Base-by-base conservation (phyloP, 1,140 invertebrate genomes). In the Pinna nobilis region DNA sequence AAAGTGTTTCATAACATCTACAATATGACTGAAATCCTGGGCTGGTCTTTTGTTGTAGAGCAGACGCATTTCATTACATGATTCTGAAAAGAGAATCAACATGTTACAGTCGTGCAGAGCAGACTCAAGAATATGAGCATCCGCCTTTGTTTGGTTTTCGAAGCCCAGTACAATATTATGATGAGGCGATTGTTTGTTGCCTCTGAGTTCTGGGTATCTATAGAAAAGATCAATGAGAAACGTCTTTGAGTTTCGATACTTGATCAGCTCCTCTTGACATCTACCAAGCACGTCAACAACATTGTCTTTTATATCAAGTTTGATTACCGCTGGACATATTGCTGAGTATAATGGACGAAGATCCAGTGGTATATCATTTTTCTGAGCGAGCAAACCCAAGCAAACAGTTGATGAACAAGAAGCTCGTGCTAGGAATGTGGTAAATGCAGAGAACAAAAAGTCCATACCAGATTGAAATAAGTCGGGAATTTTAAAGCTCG, bases 131-230 rank as follows among this genome's bases (percentile, higher is more conserved):
- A 61, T 20, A 3, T 33, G 25, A 1, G 50, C 47, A 1, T 53
- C 35, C 4, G 57, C 37, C 13, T 18, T 44, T 1, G 37, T 32
- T 11, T 67, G 37, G 1, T 25, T 35, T 11, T 33, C 13, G 23
- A 18, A 44, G 47, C 73, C 78, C 3, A 80, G 61, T 20, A 80
- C 81, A 20, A 82, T 67, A 41, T 82, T 82, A 57, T 82, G 81
- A 49, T 75, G 69, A 5, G 72, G 74, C 44, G 69, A 61, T 44
- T 71, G 50, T 60, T 76, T 71, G n/a, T 57, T 41, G 13, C 76
- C 78, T 23, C 70, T 50, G 11, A 82, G 39, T 18, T 78, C 78
- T 18, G 76, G 78, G 32, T 80, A 82, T 60, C 81, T 30, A 44
- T 80, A 80, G 39, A 78, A 76, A n/a, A 79, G 64, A 39, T 80